Evolutionary conservation across 2,888 invertebrate species (phyloP).

Genomic region (Stenichneumon culpator): DNA sequence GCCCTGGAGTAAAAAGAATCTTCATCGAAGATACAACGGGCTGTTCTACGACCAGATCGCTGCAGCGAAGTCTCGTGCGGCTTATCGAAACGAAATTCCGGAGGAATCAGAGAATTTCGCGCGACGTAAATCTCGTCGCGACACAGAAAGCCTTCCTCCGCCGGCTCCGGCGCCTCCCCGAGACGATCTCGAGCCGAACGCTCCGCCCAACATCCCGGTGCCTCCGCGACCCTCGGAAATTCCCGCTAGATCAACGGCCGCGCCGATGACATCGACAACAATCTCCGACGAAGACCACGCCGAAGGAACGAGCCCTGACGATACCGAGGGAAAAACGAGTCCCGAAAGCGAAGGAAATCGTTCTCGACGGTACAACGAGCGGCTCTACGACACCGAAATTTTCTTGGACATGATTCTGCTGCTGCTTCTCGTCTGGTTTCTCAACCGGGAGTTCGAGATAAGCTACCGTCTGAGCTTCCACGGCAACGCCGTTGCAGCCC

Average conservation of each 20-base stretch:
- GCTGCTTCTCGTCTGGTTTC: conserved; percentile 95
- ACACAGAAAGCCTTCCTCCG: conserved; percentile 24
- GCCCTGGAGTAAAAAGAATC: background rate
- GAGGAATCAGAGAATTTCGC: background rate
- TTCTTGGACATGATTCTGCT: conserved; percentile 93
- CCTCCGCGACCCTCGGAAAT: conserved; percentile 16
- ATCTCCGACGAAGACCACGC: background rate
- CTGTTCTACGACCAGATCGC: background rate
- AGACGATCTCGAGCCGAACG: conserved; percentile 26
- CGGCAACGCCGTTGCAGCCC: conserved; percentile 95
- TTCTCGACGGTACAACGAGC: conserved; percentile 75
- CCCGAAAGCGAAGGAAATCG: background rate
- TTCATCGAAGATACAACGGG: background rate
- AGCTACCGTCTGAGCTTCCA: conserved; percentile 97
- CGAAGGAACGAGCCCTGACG: background rate
- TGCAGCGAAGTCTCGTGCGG: background rate
- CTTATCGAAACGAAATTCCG: background rate
- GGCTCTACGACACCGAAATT: conserved; percentile 89
- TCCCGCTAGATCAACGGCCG: conserved; percentile 39
- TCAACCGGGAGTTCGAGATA: conserved; percentile 98
- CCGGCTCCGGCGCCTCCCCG: conserved; percentile 27
- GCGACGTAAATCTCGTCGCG: background rate
- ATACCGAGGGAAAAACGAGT: background rate
- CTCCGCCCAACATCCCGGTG: conserved; percentile 40
- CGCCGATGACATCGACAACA: background rate